Conservation (phyloP, 2,888 invertebrate genomes). For the Rotaria macrura region DNA sequence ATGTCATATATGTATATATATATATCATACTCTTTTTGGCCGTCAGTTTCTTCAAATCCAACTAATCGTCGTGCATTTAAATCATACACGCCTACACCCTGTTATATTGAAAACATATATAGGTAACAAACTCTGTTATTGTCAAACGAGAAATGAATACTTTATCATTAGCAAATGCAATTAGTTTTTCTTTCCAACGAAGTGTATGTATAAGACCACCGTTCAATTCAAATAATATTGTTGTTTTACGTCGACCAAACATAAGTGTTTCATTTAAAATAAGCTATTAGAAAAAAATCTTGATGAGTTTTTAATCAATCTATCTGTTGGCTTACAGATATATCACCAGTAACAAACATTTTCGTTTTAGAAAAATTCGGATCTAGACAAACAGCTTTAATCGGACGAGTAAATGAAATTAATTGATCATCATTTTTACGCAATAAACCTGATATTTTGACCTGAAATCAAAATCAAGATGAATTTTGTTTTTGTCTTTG, state of each 20-base stretch:
- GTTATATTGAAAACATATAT: neutral
- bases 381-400: too few species aligned
- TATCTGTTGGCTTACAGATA: constrained; percentile 40
- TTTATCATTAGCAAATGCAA: constrained; percentile 82
- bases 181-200: constrained; percentile 71
- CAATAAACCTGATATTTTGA: constrained; percentile 64
- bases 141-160: constrained; percentile 37
- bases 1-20: too few species aligned
- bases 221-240: constrained; percentile 66
- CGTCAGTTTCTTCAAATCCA: neutral
- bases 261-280: constrained; percentile 71
- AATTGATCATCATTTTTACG: constrained; percentile 43
- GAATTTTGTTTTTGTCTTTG: neutral
- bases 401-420: too few species aligned
- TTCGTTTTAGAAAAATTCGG: constrained; percentile 67
- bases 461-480: too few species aligned
- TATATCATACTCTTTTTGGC: neutral
- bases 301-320: neutral
- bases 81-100: constrained; percentile 59
- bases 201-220: constrained; percentile 71
- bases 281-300: constrained; percentile 50
- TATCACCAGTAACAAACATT: constrained; percentile 65
- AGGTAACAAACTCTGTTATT: neutral
- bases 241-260: constrained; percentile 62
- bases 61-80: neutral